A percentile compares a stretch with the other conserved stretches of the same genome.
These are phyloP conservation scores for Kryphioiulus occultus DNA, from an alignment of 2,888 invertebrate species.

Conservation along the genomic window DNA sequence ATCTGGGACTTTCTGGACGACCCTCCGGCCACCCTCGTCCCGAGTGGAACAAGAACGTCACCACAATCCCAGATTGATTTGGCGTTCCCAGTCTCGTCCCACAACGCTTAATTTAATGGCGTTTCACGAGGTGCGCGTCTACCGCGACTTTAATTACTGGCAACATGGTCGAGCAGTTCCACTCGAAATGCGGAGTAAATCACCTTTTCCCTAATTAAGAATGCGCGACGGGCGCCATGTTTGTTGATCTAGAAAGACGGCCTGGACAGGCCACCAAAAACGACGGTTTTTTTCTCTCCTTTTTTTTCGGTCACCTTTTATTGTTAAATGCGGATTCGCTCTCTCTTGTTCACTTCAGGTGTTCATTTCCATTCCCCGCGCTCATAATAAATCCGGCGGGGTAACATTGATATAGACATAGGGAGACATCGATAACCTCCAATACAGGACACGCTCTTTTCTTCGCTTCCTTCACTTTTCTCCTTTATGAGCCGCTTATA, in stretches of 20 bases:
- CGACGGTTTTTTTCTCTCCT: neutral
- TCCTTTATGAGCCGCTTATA: neutral
- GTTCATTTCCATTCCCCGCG: constrained; percentile 1
- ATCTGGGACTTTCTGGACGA: too few species aligned
- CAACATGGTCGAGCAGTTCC: neutral
- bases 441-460: constrained; percentile 11
- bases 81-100: neutral
- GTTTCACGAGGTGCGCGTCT: neutral
- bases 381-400: constrained; percentile 2
- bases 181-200: constrained; percentile 11
- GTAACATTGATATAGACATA: constrained; percentile 27
- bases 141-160: constrained; percentile 15
- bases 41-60: too few species aligned
- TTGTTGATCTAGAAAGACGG: constrained; percentile 26
- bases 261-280: neutral
- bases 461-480: neutral
- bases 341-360: constrained; percentile 29
- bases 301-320: neutral
- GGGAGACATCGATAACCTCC: constrained; percentile 29
- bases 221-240: neutral
- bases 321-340: neutral
- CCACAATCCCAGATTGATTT: neutral
- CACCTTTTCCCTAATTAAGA: constrained; percentile 13
- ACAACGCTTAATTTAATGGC: neutral
- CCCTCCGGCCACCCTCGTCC: too few species aligned